Evolutionary conservation across 2,797 vertebrate species (phyloP), one percentile per base, ranked within the genome.

Genomic region (Masticophis lateralis): DNA sequence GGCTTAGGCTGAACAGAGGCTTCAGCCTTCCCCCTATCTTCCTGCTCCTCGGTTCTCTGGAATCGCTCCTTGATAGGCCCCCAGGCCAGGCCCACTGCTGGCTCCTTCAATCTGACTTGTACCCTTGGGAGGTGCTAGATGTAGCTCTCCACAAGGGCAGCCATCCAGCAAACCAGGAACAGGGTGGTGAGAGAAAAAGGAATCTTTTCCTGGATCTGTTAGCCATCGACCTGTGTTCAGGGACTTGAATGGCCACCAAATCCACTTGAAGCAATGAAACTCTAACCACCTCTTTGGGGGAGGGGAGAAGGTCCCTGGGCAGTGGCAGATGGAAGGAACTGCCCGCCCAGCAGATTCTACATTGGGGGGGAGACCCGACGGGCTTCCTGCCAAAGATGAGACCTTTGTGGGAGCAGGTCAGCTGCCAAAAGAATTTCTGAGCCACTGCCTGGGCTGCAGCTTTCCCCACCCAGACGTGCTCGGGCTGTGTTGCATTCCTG

Each of bases 331-430:
- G 79, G 37, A 87, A 20, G 53, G n/a, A 86, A 86, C 86, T 2
- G 27, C 22, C 27, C 0, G 2, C 47, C 51, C 53, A 28, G 51
- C 27, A 87, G 8, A n/a, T 12, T 57, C 9, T 25, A 28, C 18
- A 4, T 14, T 13, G 9, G 8, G 51, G 47, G 3, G 9, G 32
- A 8, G 4, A 8, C 0, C 5, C 27, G 0, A 16, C 14, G 0
- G 4, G 83, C 53, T 11, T 74, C 13, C 43, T 47, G 74, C 16
- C 7, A 18, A n/a, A 56, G 56, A 16, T 18, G 22, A 53, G 22
- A 20, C 10, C 66, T 37, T 20, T 18, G n/a, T 37, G 32, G 32
- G 16, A 9, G 7, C 32, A 20, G 69, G 32, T 37, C 16, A 37
- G 55, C 6, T 12, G 16, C 37, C 5, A 7, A 18, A 11, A 27